A percentile compares a stretch with the other conserved stretches of the same genome.
Evolutionary conservation across 1,140 invertebrate species (phyloP).

Genomic region (Diachasmimorpha longicaudata): DNA sequence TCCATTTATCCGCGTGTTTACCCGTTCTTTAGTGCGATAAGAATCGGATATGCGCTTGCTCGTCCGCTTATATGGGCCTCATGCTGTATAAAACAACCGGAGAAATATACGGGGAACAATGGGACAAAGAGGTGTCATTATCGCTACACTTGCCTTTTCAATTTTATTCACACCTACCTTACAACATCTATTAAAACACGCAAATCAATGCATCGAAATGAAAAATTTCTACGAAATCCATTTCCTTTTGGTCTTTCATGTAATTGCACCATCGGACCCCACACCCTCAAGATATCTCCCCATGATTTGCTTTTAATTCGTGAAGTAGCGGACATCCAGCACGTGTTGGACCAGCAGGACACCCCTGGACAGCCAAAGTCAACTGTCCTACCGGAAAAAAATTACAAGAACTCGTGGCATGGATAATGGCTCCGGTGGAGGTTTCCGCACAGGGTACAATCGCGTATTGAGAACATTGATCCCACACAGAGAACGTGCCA

Average conservation of each 20-base stretch:
- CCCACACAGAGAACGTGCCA: neutral
- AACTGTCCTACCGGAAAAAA: neutral
- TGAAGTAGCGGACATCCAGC: neutral
- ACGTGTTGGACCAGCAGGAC: slow-evolving; percentile 16
- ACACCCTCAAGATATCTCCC: neutral
- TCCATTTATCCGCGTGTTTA: slow-evolving; percentile 12
- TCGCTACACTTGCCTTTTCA: neutral
- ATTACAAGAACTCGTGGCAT: neutral
- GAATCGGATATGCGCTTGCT: neutral
- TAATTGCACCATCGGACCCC: neutral
- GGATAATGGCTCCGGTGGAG: neutral
- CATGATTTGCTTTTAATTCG: too few species aligned
- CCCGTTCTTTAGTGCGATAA: slow-evolving; percentile 6
- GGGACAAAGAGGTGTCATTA: slow-evolving; percentile 7
- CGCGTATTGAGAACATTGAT: neutral
- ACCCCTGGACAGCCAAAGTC: neutral
- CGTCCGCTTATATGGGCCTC: slow-evolving; percentile 1
- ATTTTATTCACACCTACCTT: slow-evolving; percentile 2
- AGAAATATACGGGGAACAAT: neutral
- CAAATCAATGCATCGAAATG: neutral
- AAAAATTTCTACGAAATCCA: neutral
- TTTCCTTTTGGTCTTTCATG: neutral
- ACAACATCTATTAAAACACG: neutral
- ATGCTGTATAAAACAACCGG: neutral
- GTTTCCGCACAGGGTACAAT: neutral